Evolutionary conservation across 1,140 invertebrate species (phyloP).

Genomic region (Anadara kagoshimensis): DNA sequence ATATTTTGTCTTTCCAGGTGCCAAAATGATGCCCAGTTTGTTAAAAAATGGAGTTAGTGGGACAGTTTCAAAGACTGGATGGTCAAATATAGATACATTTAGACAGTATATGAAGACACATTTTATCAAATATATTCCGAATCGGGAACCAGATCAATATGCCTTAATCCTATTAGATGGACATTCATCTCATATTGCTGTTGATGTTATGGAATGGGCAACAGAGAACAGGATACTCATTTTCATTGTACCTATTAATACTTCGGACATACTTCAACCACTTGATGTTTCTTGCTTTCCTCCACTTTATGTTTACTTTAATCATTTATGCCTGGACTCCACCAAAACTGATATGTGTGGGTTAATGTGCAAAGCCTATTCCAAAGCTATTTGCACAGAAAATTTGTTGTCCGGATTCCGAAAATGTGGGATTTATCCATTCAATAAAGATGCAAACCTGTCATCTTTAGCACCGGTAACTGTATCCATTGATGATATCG

Average conservation of each 20-base stretch:
- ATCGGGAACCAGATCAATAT: no score
- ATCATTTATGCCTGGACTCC: slow-evolving; percentile 4
- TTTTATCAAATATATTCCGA: slow-evolving; percentile 17
- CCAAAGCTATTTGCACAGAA: slow-evolving; percentile 5
- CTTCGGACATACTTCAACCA: slow-evolving; percentile 27
- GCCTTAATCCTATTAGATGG: slow-evolving; percentile 28
- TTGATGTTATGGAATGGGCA: slow-evolving; percentile 20
- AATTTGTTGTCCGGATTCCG: slow-evolving; percentile 18
- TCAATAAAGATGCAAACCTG: slow-evolving; percentile 1
- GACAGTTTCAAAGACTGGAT: no score
- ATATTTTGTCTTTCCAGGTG: slow-evolving; percentile 36
- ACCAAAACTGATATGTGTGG: slow-evolving; percentile 19
- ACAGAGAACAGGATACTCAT: slow-evolving; percentile 22
- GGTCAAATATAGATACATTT: slow-evolving; percentile 29
- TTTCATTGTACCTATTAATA: slow-evolving; percentile 25
- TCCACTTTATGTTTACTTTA: slow-evolving; percentile 25
- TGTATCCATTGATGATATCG: no score
- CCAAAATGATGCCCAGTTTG: slow-evolving; percentile 20
- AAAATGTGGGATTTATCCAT: slow-evolving; percentile 8
- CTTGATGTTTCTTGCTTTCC: slow-evolving; percentile 34
- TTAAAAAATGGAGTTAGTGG: slow-evolving; percentile 23
- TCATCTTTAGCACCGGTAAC: no score
- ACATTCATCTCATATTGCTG: slow-evolving; percentile 14
- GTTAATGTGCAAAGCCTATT: slow-evolving; percentile 16
- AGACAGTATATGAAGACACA: slow-evolving; percentile 10